Percentiles rank a stretch among this genome's conserved stretches.
These are phyloP conservation scores for Iselma pallidipennis DNA, from an alignment of 2,888 invertebrate genomes.

Conservation along the genomic window DNA sequence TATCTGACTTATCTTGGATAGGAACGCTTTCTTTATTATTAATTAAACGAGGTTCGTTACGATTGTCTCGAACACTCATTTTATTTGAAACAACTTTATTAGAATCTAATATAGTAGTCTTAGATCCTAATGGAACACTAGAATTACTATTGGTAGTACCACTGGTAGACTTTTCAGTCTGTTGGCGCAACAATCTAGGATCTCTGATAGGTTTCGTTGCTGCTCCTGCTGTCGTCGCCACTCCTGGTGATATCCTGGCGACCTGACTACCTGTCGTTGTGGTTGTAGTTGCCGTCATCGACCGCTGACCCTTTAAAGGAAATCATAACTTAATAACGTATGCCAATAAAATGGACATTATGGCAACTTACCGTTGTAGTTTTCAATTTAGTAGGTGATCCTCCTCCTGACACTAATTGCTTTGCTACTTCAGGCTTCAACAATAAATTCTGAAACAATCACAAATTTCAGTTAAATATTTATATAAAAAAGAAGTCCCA, in stretches of 20 bases:
- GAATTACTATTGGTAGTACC: constrained; percentile 29
- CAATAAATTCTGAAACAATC: constrained; percentile 49
- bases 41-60: constrained; percentile 54
- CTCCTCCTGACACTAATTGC: constrained; percentile 41
- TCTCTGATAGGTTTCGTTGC: constrained; percentile 49
- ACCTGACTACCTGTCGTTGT: not conserved
- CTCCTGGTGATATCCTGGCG: not conserved
- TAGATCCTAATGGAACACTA: constrained; percentile 48
- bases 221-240: constrained; percentile 46
- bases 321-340: too few relatives aligned
- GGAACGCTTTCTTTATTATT: constrained; percentile 50
- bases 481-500: constrained; percentile 17
- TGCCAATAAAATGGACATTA: too few relatives aligned
- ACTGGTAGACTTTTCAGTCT: constrained; percentile 24
- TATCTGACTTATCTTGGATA: constrained; percentile 37
- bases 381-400: not conserved
- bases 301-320: too few relatives aligned
- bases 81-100: constrained; percentile 56
- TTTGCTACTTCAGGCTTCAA: constrained; percentile 55
- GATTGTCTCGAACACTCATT: constrained; percentile 51
- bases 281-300: not conserved
- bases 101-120: constrained; percentile 47
- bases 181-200: constrained; percentile 50
- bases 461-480: constrained; percentile 9
- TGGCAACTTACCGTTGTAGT: constrained; percentile 8